phyloP scores from a whole-genome alignment of 23 tunicate genomes.

The Styela plicata region DNA sequence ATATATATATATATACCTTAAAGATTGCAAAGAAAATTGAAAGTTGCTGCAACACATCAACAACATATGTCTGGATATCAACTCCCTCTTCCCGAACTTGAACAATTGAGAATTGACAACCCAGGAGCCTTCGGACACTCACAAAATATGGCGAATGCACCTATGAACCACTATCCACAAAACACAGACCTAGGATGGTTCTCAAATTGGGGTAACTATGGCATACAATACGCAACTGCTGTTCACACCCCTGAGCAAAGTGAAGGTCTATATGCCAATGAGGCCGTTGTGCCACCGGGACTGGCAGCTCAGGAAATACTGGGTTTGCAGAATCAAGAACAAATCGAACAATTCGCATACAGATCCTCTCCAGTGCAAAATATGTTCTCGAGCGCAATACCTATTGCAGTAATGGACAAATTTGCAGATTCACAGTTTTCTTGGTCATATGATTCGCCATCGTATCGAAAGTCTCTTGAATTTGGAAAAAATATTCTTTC shows the following conservation, averaged over 20 bases:
- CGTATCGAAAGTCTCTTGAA: constrained; percentile 8
- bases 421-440: not conserved
- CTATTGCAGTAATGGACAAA: constrained; percentile 1
- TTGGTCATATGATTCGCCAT: constrained; percentile 20
- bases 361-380: not conserved
- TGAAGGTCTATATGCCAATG: not conserved
- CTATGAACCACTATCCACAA: not conserved
- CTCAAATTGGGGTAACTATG: not conserved
- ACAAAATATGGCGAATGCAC: not conserved
- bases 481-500: not conserved
- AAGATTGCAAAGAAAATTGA: constrained; percentile 32
- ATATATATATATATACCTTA: too few species aligned
- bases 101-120: constrained; percentile 43
- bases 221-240: constrained; percentile 5
- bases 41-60: constrained; percentile 34
- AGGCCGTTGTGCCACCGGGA: not conserved
- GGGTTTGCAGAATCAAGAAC: not conserved
- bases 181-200: not conserved
- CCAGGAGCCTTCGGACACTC: constrained; percentile 9
- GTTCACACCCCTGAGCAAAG: not conserved
- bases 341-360: not conserved
- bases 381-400: not conserved
- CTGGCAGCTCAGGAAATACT: constrained; percentile 2
- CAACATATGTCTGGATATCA: constrained; percentile 26
- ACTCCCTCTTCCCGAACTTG: constrained; percentile 35